Evolutionary conservation across 2,888 invertebrate genomes (phyloP).

Genomic region (Cistogaster globosa): DNA sequence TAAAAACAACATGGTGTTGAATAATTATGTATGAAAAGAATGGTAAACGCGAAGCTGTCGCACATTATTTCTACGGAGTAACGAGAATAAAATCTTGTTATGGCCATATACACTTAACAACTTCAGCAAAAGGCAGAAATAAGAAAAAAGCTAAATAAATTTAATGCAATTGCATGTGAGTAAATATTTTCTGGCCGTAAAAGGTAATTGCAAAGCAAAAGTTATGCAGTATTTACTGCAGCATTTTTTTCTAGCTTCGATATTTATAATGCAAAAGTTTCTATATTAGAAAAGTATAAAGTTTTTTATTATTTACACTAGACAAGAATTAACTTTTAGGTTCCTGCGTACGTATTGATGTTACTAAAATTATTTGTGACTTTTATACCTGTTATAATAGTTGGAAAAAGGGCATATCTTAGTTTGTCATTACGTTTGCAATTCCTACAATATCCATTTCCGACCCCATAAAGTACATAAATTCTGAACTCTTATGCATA

Average conservation of each 20-base stretch:
- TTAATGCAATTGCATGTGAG: slow-evolving; percentile 50
- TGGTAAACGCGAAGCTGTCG: slow-evolving; percentile 9
- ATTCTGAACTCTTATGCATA: too few species aligned
- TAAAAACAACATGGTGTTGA: slow-evolving; percentile 61
- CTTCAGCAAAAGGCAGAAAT: neutral
- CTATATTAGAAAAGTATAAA: slow-evolving; percentile 43
- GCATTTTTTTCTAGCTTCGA: slow-evolving; percentile 12
- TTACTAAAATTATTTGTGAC: slow-evolving; percentile 56
- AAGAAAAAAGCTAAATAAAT: slow-evolving; percentile 44
- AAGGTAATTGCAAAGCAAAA: slow-evolving; percentile 50
- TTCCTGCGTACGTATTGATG: slow-evolving; percentile 36
- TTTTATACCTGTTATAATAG: too few species aligned
- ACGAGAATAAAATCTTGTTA: slow-evolving; percentile 43
- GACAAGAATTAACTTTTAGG: neutral
- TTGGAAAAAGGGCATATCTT: too few species aligned
- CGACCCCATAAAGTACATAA: too few species aligned
- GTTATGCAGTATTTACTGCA: slow-evolving; percentile 66
- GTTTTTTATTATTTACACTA: slow-evolving; percentile 18
- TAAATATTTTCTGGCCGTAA: slow-evolving; percentile 58
- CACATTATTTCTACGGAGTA: slow-evolving; percentile 20
- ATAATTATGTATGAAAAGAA: slow-evolving; percentile 58
- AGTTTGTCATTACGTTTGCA: too few species aligned
- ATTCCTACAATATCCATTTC: too few species aligned
- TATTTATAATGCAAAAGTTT: slow-evolving; percentile 41
- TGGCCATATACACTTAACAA: slow-evolving; percentile 60